Evolutionary conservation across 2,113 vertebrate genomes (phyloP), one percentile per base, ranked within the genome.

Genomic region (Hippocampus mohnikei): DNA sequence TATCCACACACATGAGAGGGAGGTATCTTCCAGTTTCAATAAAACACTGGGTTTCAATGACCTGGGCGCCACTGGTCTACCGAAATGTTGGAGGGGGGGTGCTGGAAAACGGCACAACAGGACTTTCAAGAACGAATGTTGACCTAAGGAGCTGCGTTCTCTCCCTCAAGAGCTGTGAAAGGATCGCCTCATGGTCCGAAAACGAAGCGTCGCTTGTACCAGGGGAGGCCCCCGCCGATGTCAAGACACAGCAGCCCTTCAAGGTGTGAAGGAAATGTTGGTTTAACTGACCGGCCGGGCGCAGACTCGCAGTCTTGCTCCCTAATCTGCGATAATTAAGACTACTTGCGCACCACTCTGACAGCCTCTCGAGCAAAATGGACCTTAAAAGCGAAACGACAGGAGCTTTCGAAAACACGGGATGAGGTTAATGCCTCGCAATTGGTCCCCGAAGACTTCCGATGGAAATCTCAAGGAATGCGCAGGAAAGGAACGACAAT

Each of bases 91-190:
- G 33, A 5, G 29, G 41, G 69, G 61, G 50, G 42, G 52, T 42
- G 15, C 73, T 55, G 0, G 21, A 81, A 81, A 76, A 74, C 10
- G 3, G 63, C 72, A 88, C 79, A 88, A 87, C 80, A 83, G 20
- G 9, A 86, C 85, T 86, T 89, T 89, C 78, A 85, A 85, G 84
- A 80, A 69, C 79, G 79, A 66, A 80, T 91, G 88, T 90, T 88
- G 88, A 90, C 83, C 83, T 56, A 90, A 84, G 81, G 58, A 83
- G 79, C 68, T 75, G 77, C 84, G 66, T 71, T 75, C 66, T 76
- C 79, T 82, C 81, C 69, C 66, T 75, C 74, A 20, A 65, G 46
- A 79, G 25, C 70, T 72, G 77, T 90, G 86, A 91, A 91, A 84
- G 88, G 83, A 84, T 82, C 87, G 78, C 83, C 87, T 90, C 82